Conservation (phyloP, 2,113 vertebrate genomes). For the rat (Rattus norvegicus) region DNA sequence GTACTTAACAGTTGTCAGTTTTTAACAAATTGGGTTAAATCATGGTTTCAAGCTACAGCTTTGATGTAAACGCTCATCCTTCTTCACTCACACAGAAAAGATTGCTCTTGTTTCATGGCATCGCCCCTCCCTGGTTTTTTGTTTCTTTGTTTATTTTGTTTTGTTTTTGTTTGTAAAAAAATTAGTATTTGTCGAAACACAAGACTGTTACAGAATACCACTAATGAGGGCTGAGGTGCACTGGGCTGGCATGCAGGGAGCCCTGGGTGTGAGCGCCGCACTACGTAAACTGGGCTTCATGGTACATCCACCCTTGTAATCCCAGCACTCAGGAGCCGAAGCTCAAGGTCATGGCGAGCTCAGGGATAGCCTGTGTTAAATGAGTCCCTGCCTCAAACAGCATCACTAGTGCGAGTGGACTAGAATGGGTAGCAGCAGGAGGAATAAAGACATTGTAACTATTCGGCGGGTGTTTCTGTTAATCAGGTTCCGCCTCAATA, state of each 20-base stretch:
- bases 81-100: background rate
- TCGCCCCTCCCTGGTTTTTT: background rate
- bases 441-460: background rate
- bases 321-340: background rate
- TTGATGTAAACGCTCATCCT: background rate
- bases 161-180: background rate
- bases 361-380: background rate
- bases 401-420: background rate
- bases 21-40: constrained; percentile 14
- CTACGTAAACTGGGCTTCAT: background rate
- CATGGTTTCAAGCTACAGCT: background rate
- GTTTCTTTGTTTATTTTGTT: background rate
- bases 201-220: background rate
- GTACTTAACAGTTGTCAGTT: background rate
- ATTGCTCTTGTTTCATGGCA: background rate
- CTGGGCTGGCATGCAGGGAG: background rate
- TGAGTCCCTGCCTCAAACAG: background rate
- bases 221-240: background rate
- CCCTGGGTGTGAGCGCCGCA: background rate
- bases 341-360: background rate
- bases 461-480: background rate
- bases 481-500: background rate
- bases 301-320: background rate
- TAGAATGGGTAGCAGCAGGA: background rate
- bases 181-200: background rate